phyloP scores from a whole-genome alignment of 2,113 vertebrate genomes.

The Pelvicachromis taeniatus region DNA sequence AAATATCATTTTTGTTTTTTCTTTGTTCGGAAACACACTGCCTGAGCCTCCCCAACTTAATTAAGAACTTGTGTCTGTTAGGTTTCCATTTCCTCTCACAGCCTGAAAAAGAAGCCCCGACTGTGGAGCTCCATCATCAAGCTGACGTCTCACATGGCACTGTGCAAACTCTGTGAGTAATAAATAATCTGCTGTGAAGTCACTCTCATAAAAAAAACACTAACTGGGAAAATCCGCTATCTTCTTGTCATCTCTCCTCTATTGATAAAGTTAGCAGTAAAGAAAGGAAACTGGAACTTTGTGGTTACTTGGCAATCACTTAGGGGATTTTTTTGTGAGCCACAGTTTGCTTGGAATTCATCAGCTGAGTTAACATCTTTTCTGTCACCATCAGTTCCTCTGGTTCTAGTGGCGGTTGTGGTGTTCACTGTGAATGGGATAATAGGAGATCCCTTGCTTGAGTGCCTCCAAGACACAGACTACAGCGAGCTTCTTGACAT shows the following conservation, averaged over 20 bases:
- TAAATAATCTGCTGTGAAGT: background rate
- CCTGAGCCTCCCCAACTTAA: too few relatives aligned
- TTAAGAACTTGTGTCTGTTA: background rate
- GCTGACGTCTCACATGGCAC: slow-evolving; percentile 40
- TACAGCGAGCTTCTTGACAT: slow-evolving; percentile 75
- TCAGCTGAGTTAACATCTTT: background rate
- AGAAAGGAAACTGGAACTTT: background rate
- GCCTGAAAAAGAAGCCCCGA: background rate
- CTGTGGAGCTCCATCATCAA: slow-evolving; percentile 20
- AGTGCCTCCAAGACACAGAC: slow-evolving; percentile 78
- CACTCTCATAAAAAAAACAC: background rate
- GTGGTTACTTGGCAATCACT: background rate
- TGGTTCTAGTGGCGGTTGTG: slow-evolving; percentile 50
- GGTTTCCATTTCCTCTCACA: slow-evolving; percentile 36
- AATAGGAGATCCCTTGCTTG: slow-evolving; percentile 63
- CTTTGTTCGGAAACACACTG: background rate
- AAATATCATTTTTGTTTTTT: rapidly evolving
- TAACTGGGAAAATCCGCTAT: background rate
- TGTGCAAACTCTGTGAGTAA: slow-evolving; percentile 62
- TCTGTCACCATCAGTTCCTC: slow-evolving; percentile 40
- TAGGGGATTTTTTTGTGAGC: background rate
- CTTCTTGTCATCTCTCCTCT: background rate
- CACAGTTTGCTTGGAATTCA: background rate
- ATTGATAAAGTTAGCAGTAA: background rate
- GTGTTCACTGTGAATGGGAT: slow-evolving; percentile 34